These are phyloP conservation scores for Luperina testacea DNA, from an alignment of 2,888 invertebrate species.

Conservation along the genomic window DNA sequence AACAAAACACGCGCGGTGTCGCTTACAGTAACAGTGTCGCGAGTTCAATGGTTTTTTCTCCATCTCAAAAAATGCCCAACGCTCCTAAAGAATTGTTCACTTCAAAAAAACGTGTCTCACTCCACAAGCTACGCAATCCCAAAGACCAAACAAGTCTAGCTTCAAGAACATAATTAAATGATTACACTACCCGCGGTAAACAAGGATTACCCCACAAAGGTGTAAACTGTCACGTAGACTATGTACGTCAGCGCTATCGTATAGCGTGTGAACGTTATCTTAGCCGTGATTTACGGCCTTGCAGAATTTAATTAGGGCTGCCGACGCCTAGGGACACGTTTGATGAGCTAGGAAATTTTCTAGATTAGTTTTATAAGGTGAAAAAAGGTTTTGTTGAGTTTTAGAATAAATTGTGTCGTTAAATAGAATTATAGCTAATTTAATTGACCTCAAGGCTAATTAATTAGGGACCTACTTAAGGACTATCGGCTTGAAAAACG, in stretches of 20 bases:
- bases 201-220: conserved; percentile 58
- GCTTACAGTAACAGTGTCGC: no score
- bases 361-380: conserved; percentile 32
- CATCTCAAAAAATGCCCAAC: no score
- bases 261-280: conserved; percentile 71
- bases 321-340: conserved; percentile 44
- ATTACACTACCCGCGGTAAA: conserved; percentile 50
- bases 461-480: not conserved
- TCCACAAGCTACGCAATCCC: conserved; percentile 17
- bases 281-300: conserved; percentile 71
- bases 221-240: conserved; percentile 67
- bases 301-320: conserved; percentile 71
- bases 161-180: conserved; percentile 57
- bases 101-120: conserved; percentile 12
- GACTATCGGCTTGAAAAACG: not conserved
- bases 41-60: no score
- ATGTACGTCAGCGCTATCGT: conserved; percentile 63
- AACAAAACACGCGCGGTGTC: no score
- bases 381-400: conserved; percentile 33
- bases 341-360: conserved; percentile 53
- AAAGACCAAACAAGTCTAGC: conserved; percentile 34
- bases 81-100: not conserved
- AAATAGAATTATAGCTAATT: conserved; percentile 24
- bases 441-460: conserved; percentile 22
- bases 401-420: conserved; percentile 24